Conservation (phyloP, 1,140 invertebrate genomes). For the Lordiphosa collinella region DNA sequence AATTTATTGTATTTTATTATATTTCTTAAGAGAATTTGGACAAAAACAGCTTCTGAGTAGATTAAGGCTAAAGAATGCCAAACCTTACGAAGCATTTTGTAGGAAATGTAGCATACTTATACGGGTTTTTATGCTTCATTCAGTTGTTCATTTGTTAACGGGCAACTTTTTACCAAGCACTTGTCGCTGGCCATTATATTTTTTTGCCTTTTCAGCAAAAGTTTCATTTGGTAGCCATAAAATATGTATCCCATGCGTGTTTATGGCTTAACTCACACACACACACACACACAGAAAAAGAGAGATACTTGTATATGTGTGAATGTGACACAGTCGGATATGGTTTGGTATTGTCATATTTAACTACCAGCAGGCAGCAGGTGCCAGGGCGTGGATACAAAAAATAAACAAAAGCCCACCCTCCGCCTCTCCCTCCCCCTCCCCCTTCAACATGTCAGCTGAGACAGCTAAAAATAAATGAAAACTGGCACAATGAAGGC, state of each 20-base stretch:
- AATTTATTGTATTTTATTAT: too few relatives aligned
- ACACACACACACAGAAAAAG: slow-evolving; percentile 13
- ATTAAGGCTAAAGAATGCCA: too few relatives aligned
- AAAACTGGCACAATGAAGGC: slow-evolving; percentile 41
- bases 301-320: slow-evolving; percentile 18
- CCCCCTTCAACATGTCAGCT: too few relatives aligned
- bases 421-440: not conserved
- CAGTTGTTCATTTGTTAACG: too few relatives aligned
- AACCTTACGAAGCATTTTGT: too few relatives aligned
- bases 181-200: too few relatives aligned
- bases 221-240: slow-evolving; percentile 36
- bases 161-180: too few relatives aligned
- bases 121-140: too few relatives aligned
- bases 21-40: too few relatives aligned
- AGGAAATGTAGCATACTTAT: too few relatives aligned
- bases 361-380: slow-evolving; percentile 42
- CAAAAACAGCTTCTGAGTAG: too few relatives aligned
- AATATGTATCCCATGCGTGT: slow-evolving; percentile 65
- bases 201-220: too few relatives aligned
- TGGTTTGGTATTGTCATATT: slow-evolving; percentile 28
- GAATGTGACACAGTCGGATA: slow-evolving; percentile 28
- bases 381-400: not conserved
- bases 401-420: slow-evolving; percentile 1
- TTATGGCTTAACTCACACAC: slow-evolving; percentile 30
- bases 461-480: slow-evolving; percentile 32